phyloP scores from a whole-genome alignment of 2,888 invertebrate species.

The Cantharis nigra region DNA sequence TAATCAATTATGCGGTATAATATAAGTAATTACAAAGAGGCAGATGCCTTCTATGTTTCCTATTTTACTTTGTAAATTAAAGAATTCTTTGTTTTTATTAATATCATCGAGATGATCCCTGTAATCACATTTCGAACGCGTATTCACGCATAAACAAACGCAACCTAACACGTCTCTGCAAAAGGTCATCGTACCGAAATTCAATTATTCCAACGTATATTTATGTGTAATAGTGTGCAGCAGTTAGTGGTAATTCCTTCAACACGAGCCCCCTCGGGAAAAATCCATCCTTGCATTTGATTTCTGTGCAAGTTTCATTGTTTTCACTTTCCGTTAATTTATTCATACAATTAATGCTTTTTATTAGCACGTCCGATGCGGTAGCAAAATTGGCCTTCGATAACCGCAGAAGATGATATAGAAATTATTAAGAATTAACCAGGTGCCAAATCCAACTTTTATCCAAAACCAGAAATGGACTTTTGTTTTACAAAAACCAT shows the following conservation, averaged over 20 bases:
- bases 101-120: not conserved
- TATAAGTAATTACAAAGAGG: constrained; percentile 2
- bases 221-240: constrained; percentile 30
- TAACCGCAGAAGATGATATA: not conserved
- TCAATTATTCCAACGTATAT: constrained; percentile 40
- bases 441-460: not conserved
- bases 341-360: not conserved
- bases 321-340: constrained; percentile 1
- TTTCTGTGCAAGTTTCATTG: not conserved
- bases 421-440: not conserved
- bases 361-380: not conserved
- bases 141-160: constrained; percentile 19
- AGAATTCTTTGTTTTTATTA: constrained; percentile 1
- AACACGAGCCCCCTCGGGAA: not conserved
- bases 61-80: constrained; percentile 2
- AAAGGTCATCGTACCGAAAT: constrained; percentile 46
- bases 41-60: not conserved
- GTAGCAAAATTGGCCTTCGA: not conserved
- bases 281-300: not conserved
- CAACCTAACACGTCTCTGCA: constrained; percentile 17
- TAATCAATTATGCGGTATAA: not conserved
- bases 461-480: not conserved
- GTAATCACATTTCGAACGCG: not conserved
- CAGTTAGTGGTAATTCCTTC: constrained; percentile 35
- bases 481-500: not conserved